Percentiles rank a stretch among this genome's conserved stretches.
Conservation (phyloP, 2,888 invertebrate genomes). For the Pheosia gnoma region DNA sequence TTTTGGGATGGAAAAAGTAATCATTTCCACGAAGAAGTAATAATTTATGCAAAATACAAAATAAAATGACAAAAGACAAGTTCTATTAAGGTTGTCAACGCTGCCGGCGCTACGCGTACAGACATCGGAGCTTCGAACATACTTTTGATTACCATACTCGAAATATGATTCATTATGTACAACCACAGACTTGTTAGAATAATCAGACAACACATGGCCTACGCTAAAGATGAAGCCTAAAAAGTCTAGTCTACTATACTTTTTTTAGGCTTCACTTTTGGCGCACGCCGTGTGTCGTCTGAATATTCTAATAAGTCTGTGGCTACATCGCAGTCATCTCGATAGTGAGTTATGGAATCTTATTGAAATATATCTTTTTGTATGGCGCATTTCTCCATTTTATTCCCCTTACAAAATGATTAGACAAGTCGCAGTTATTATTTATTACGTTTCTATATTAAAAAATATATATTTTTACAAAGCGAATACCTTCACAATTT, state of each 20-base stretch:
- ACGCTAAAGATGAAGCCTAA: no score
- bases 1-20: conserved; percentile 31
- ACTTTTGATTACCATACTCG: conserved; percentile 43
- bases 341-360: neutral
- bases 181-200: no score
- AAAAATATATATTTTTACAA: no score
- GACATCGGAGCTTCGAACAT: conserved; percentile 27
- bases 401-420: no score
- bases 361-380: neutral
- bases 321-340: neutral
- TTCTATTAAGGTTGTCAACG: conserved; percentile 18
- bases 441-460: no score
- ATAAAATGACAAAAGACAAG: conserved; percentile 27
- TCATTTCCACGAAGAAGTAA: conserved; percentile 34
- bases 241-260: no score
- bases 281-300: no score
- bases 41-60: conserved; percentile 26
- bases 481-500: no score
- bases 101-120: conserved; percentile 18
- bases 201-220: no score
- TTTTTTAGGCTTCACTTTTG: no score
- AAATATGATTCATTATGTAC: conserved; percentile 1
- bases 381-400: neutral
- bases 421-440: no score
- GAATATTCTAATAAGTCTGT: no score